These are phyloP conservation scores for Tetranychus piercei DNA, from an alignment of 2,888 invertebrate species.

Conservation along the genomic window DNA sequence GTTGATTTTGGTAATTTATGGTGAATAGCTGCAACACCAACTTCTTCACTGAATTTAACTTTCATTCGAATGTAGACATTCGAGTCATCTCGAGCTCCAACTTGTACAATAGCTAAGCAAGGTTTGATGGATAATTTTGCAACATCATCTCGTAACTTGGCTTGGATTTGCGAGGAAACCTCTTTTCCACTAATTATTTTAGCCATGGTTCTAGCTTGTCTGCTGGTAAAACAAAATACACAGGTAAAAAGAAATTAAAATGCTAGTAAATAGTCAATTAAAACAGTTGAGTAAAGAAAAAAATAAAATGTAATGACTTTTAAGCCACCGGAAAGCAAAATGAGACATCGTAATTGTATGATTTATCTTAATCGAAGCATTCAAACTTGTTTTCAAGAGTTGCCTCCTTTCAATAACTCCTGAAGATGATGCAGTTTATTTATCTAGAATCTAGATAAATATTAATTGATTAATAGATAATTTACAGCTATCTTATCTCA, in stretches of 20 bases:
- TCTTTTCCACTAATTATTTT: slow-evolving; percentile 24
- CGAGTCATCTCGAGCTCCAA: slow-evolving; percentile 86
- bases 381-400: too few species aligned
- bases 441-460: too few species aligned
- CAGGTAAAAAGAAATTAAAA: background rate
- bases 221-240: background rate
- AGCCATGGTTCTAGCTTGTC: slow-evolving; percentile 18
- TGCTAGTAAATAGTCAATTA: background rate
- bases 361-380: too few species aligned
- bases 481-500: too few species aligned
- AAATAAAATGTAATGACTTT: background rate
- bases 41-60: slow-evolving; percentile 69
- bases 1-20: slow-evolving; percentile 56
- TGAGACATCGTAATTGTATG: too few species aligned
- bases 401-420: too few species aligned
- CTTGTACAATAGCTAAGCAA: slow-evolving; percentile 34
- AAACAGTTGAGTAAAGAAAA: background rate
- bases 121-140: slow-evolving; percentile 22
- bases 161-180: slow-evolving; percentile 21
- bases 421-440: too few species aligned
- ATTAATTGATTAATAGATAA: too few species aligned
- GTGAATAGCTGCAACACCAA: slow-evolving; percentile 67
- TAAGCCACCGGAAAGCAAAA: too few species aligned
- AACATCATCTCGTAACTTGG: slow-evolving; percentile 18
- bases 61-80: slow-evolving; percentile 97